Percentiles rank a stretch among this genome's conserved stretches.
phyloP scores from a whole-genome alignment of 2,113 vertebrate species.

The Tyrannus savana region DNA sequence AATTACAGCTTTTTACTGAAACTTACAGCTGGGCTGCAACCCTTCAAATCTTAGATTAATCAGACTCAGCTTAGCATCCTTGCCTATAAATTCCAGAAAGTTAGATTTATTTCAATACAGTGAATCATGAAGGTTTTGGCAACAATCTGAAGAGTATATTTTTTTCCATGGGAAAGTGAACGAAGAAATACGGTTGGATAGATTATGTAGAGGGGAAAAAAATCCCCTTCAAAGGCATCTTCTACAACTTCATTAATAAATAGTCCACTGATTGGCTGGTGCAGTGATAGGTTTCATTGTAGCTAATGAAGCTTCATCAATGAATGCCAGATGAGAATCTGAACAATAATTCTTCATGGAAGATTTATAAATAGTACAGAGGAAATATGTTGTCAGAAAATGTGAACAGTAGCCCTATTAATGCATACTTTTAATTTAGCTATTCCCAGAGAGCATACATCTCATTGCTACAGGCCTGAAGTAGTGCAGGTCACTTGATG shows the following conservation, averaged over 20 bases:
- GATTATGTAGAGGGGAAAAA: neutral
- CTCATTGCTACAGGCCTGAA: neutral
- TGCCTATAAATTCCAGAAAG: slow-evolving; percentile 34
- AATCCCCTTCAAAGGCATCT: neutral
- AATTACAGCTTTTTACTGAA: slow-evolving; percentile 58
- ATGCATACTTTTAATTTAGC: slow-evolving; percentile 38
- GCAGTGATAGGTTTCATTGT: slow-evolving; percentile 3
- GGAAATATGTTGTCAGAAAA: slow-evolving; percentile 38
- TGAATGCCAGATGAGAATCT: slow-evolving; percentile 24
- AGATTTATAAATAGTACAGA: slow-evolving; percentile 44
- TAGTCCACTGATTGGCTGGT: slow-evolving; percentile 16
- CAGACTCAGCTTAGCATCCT: neutral
- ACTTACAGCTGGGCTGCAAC: slow-evolving; percentile 27
- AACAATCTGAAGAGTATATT: slow-evolving; percentile 13
- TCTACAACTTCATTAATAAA: slow-evolving; percentile 55
- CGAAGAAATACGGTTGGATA: neutral
- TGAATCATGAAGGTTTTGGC: neutral
- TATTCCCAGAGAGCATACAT: neutral
- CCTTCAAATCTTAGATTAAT: slow-evolving; percentile 58
- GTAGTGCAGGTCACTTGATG: neutral
- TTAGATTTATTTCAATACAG: slow-evolving; percentile 15
- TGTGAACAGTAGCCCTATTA: slow-evolving; percentile 29
- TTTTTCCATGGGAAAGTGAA: neutral
- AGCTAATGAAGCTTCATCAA: slow-evolving; percentile 33
- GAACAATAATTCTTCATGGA: slow-evolving; percentile 16